Base-by-base conservation (phyloP, 2,888 invertebrate genomes). In the Drosophila monieri region DNA sequence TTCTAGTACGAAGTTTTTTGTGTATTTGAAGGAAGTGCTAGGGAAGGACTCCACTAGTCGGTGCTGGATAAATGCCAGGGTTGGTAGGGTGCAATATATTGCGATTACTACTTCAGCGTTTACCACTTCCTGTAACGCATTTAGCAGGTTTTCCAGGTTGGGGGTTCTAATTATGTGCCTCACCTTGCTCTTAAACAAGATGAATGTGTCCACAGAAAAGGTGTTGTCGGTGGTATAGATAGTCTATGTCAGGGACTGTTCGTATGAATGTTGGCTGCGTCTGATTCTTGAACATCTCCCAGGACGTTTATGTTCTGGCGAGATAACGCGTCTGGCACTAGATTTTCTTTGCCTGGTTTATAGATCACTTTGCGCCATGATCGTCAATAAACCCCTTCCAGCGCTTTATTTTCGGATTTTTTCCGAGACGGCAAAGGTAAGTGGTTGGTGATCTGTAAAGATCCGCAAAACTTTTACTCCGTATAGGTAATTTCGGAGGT, bases 111-210 rank as follows among this genome's bases (percentile, higher is more conserved):
- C 23, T 23, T 23, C 23, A 23, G 3, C 25, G 27, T 27, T 27
- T 27, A 27, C 27, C 27, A 27, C 27, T 27, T 27, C 8, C 8
- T 8, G 27, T 27, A 8, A 27, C n/a, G 61, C 9, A 5, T 53
- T 12, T 15, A 57, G 35, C 10, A 62, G 35, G 12, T 37, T 49
- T 1, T 25, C 56, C 15, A 49, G 54, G n/a, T 71, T 60, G 10
- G 49, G 35, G 23, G 67, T 54, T 6, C 5, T n/a, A 77, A 27
- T 47, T 9, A 68, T 3, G 41, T 73, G 67, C 8, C 73, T 35
- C 8, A 25, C 25, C 25, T 25, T 25, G 25, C 25, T 25, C 8
- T 25, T 25, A 25, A 25, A 25, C 25, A 25, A 25, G 25, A 6
- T 25, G 1, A 25, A 25, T 8, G 25, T 25, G 6, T 27, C 27